Evolutionary conservation across 2,113 vertebrate genomes (phyloP).

Genomic region (Felis catus): F.catus_Fca126_mat1.0 CM031420.1:10330001-10330500

Average conservation of each 20-base stretch:
- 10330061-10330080: conserved; percentile 57
- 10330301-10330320: rapidly evolving
- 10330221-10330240: not conserved
- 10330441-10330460: not conserved
- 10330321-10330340: not conserved
- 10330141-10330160: conserved; percentile 43
- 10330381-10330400: not conserved
- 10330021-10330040: conserved; percentile 14
- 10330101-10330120: not conserved
- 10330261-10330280: not conserved
- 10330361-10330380: not conserved
- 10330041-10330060: not conserved
- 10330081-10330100: not conserved
- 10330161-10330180: conserved; percentile 42
- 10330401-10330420: not conserved
- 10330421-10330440: not conserved
- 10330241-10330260: not conserved
- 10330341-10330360: not conserved
- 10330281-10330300: rapidly evolving
- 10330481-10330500: not conserved
- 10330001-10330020: not conserved
- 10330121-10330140: not conserved
- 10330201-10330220: conserved; percentile 35
- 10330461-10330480: not conserved
- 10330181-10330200: conserved; percentile 55